Base-by-base conservation (phyloP, 1,140 invertebrate genomes). In the Drosophila carrolli region DNA sequence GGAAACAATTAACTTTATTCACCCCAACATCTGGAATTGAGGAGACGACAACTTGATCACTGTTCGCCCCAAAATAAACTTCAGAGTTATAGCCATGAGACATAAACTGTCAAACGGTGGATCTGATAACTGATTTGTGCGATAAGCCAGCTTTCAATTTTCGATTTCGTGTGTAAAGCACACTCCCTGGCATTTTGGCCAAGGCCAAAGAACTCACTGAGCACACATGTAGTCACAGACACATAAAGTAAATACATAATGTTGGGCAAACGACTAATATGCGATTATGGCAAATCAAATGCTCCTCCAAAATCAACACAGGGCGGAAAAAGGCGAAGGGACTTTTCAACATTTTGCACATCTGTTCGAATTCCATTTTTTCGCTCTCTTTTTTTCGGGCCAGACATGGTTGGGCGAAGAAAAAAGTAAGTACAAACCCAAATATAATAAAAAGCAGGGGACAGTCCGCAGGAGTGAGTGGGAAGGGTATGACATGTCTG, bases 271-370 rank as follows among this genome's bases (percentile, higher is more conserved):
- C 76, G 84, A 80, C 84, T 88, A 80, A 88, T 88, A 88, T 75
- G 77, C 84, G 84, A 88, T 88, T 88, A 89, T 89, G 76, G 83
- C 72, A 88, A 88, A 88, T 84, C 84, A 89, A 88, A 84, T 83
- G 76, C 71, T 68, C 65, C 71, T 79, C 54, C 46, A 79, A 79
- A 73, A 57, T 75, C 70, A 82, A 86, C 75, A 76, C 80, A 29
- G 61, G 19, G n/a, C n/a, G n/a, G n/a, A 41, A 9, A 46, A 48
- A 44, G 47, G 73, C 58, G 53, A 56, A 43, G 47, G 59, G 70
- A 79, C 63, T 75, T 81, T 78, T 76, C 61, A 85, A 54, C 70
- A 86, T 81, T 86, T 89, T 89, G 84, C 84, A 89, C 84, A 89
- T 89, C 84, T 89, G 84, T 84, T 88, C 81, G 74, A 89, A 84